Evolutionary conservation across 2,113 vertebrate species (phyloP), one percentile per base, ranked within the genome.

Genomic region (Narcine bancroftii): DNA sequence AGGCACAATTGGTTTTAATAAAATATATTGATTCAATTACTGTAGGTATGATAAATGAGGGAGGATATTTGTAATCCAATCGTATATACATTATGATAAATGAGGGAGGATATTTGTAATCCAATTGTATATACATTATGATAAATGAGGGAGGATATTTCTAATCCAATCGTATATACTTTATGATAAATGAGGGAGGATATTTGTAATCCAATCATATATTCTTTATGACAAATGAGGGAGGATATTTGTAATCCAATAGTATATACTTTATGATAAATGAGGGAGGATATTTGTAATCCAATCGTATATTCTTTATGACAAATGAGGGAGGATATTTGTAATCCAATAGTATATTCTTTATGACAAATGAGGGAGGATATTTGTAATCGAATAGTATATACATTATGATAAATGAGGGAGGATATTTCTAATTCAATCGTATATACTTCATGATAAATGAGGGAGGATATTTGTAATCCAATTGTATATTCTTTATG

Each of bases 191-290:
- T 36, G 60, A n/a, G 19, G 81, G 45, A 2, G 50, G 53, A 19
- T 60, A 56, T 56, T 87, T 87, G 53, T 87, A 87, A 87, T 87
- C 53, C 53, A 87, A n/a, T n/a, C n/a, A n/a, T n/a, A n/a, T n/a
- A n/a, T n/a, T n/a, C n/a, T n/a, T n/a, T 60, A n/a, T 36, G 60
- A 56, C 36, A 87, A 87, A 63, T 36, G 60, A n/a, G 19, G 81
- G 45, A 2, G 50, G 53, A 19, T 60, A 56, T 56, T 87, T 87
- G 53, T 87, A 87, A 87, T 87, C 53, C 53, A 87, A n/a, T n/a
- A n/a, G n/a, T n/a, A n/a, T n/a, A n/a, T n/a, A n/a, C n/a, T n/a
- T n/a, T 60, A n/a, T 36, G 60, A 56, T 60, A 87, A 87, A 63
- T 36, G 60, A n/a, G 19, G 81, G 45, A 2, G 50, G 53, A 19